Evolutionary conservation across 2,888 invertebrate genomes (phyloP).

Genomic region (Tridacna crocea): DNA sequence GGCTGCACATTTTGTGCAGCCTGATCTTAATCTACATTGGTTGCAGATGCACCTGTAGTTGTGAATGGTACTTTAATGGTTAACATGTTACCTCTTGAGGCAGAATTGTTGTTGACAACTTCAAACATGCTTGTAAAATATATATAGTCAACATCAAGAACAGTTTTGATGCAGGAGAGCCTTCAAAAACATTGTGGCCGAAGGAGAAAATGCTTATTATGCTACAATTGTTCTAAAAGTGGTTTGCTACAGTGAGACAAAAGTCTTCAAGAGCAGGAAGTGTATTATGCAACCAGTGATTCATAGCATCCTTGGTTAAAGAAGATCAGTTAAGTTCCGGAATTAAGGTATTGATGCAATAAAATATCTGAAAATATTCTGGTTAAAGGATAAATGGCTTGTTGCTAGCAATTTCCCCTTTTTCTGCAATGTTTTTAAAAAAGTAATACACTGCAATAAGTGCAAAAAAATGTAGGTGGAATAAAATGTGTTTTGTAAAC

Average conservation of each 20-base stretch:
- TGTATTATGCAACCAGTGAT: neutral
- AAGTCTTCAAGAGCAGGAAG: neutral
- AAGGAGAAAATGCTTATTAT: neutral
- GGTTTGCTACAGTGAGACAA: neutral
- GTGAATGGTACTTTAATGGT: no score
- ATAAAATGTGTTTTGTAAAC: slow-evolving; percentile 12
- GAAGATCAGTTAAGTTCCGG: no score
- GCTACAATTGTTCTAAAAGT: neutral
- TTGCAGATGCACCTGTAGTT: no score
- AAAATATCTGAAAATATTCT: neutral
- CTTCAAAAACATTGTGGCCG: neutral
- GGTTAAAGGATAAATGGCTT: neutral
- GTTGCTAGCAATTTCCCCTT: neutral
- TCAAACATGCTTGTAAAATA: no score
- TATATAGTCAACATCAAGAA: no score
- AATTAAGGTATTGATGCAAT: no score
- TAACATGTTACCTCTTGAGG: no score
- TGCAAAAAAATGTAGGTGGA: neutral
- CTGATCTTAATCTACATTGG: no score
- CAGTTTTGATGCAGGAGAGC: no score
- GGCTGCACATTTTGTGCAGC: no score
- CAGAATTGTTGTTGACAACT: no score
- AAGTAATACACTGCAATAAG: neutral
- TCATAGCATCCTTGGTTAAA: neutral
- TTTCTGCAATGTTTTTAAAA: neutral